A percentile compares a stretch with the other conserved stretches of the same genome.
These are phyloP conservation scores for Synanthedon myopaeformis DNA, from an alignment of 2,888 invertebrate genomes.

Conservation along the genomic window DNA sequence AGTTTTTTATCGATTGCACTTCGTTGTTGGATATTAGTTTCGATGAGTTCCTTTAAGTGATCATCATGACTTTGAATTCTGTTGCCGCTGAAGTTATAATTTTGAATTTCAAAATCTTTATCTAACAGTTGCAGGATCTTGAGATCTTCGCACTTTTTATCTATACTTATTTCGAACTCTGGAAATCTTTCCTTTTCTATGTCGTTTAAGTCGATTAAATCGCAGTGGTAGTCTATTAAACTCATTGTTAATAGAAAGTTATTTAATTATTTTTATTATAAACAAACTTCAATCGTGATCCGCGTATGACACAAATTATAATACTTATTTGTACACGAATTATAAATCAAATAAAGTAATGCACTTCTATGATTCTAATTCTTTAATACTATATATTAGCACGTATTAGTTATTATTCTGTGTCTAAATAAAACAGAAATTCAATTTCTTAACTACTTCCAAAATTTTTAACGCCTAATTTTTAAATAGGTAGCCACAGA, in stretches of 20 bases:
- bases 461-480: too few species aligned
- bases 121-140: constrained; percentile 19
- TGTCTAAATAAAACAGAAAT: too few species aligned
- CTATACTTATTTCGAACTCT: constrained; percentile 24
- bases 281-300: too few species aligned
- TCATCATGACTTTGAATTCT: constrained; percentile 29
- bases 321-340: too few species aligned
- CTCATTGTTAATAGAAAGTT: constrained; percentile 1
- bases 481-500: too few species aligned
- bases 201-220: constrained; percentile 14
- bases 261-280: too few species aligned
- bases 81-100: constrained; percentile 16
- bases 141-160: constrained; percentile 19
- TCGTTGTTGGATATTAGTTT: constrained; percentile 38
- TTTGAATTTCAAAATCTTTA: constrained; percentile 25
- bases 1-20: constrained; percentile 36
- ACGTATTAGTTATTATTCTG: too few species aligned
- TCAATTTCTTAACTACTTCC: too few species aligned
- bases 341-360: too few species aligned
- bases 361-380: too few species aligned
- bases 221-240: constrained; percentile 3
- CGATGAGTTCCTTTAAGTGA: constrained; percentile 30
- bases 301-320: too few species aligned
- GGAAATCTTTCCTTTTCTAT: constrained; percentile 18
- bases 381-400: too few species aligned